Evolutionary conservation across 2,888 invertebrate genomes (phyloP).

Genomic region (Limnephilus lunatus): DNA sequence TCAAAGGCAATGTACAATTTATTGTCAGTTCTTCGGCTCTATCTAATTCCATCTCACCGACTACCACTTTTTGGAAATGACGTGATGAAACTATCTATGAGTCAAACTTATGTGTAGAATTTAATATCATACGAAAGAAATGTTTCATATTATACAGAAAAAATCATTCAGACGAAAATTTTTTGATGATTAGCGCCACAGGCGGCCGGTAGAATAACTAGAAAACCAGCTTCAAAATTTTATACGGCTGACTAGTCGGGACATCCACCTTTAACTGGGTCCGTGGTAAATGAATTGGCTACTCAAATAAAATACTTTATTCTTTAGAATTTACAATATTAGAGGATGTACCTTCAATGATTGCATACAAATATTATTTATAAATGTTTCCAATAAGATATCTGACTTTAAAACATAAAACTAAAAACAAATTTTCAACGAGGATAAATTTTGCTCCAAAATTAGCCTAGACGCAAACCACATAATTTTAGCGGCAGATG

Average conservation of each 20-base stretch:
- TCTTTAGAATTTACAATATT: not conserved
- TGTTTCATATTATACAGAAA: no score
- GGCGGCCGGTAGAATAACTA: not conserved
- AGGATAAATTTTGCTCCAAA: not conserved
- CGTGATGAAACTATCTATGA: no score
- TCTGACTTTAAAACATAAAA: no score
- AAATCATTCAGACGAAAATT: not conserved
- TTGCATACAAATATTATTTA: not conserved
- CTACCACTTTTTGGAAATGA: no score
- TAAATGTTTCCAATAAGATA: no score
- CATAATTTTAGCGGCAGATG: not conserved
- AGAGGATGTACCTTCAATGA: not conserved
- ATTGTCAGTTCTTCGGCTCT: no score
- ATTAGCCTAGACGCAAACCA: constrained; percentile 55
- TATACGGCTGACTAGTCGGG: not conserved
- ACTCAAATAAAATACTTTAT: not conserved
- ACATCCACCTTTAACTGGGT: not conserved
- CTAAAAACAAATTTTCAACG: not conserved
- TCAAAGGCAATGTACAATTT: no score
- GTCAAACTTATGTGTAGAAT: no score
- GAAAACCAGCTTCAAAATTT: not conserved
- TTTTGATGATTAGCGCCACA: not conserved
- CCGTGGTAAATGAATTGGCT: not conserved
- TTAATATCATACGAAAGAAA: no score
- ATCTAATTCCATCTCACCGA: no score